Percentiles rank a stretch among this genome's conserved stretches.
phyloP scores from a whole-genome alignment of 2,113 vertebrate species.

The Thunnus thynnus region DNA sequence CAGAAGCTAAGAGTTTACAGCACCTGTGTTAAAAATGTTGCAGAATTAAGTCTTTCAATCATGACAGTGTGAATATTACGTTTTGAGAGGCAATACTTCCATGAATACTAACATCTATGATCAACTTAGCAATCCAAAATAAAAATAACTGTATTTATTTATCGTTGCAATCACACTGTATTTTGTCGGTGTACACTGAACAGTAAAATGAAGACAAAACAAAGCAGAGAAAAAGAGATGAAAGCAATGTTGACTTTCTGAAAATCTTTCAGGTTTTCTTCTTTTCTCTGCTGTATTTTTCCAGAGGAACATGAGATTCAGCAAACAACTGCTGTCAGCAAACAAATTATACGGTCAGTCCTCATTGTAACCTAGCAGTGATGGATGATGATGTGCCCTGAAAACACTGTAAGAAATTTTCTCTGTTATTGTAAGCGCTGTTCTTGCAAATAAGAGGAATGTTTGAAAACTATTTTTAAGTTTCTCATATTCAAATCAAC shows the following conservation, averaged over 20 bases:
- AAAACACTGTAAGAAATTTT: constrained; percentile 66
- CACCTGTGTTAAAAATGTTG: background rate
- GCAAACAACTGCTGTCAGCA: constrained; percentile 70
- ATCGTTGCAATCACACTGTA: constrained; percentile 45
- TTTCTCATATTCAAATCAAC: constrained; percentile 34
- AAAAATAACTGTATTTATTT: constrained; percentile 53
- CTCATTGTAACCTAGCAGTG: constrained; percentile 68
- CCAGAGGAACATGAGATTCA: constrained; percentile 67
- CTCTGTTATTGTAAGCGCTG: constrained; percentile 45
- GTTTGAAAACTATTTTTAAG: constrained; percentile 50
- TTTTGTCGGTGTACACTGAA: constrained; percentile 30
- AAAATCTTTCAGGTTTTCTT: constrained; percentile 40
- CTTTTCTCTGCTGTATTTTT: constrained; percentile 44
- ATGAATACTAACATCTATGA: constrained; percentile 1
- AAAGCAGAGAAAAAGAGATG: constrained; percentile 40
- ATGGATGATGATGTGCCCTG: constrained; percentile 72
- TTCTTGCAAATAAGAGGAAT: constrained; percentile 45
- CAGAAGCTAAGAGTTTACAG: background rate
- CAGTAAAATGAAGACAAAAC: constrained; percentile 36
- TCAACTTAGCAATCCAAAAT: constrained; percentile 23
- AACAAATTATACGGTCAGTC: constrained; percentile 77
- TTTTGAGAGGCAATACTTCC: constrained; percentile 21
- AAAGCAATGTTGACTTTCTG: constrained; percentile 54
- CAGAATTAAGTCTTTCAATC: constrained; percentile 24
- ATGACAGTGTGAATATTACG: constrained; percentile 19